Evolutionary conservation across 2,797 vertebrate species (phyloP).

Genomic region (Florisuga fusca): DNA sequence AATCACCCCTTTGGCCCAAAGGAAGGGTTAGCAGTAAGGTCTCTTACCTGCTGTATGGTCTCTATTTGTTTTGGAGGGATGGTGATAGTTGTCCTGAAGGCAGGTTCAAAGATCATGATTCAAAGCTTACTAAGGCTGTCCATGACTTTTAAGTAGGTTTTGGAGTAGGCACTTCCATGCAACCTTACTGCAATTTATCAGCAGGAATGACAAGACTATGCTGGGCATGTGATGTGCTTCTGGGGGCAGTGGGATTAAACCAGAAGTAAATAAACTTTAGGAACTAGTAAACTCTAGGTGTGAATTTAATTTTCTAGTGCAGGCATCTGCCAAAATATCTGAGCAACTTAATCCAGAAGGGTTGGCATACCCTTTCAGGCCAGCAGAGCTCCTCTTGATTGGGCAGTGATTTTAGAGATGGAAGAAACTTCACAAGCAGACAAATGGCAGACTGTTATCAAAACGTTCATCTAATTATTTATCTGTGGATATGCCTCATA

Average conservation of each 20-base stretch:
- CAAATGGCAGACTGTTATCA: not conserved
- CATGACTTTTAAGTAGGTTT: not conserved
- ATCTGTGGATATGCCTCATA: not conserved
- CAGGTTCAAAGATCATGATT: not conserved
- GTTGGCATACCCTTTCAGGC: not conserved
- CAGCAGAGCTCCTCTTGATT: not conserved
- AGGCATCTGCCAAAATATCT: not conserved
- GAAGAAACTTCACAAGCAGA: not conserved
- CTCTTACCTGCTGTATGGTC: not conserved
- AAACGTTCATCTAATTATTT: not conserved
- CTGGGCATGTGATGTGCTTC: not conserved
- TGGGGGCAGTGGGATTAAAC: not conserved
- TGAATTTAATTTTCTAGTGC: conserved; percentile 26
- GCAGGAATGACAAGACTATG: not conserved
- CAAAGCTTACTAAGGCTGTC: not conserved
- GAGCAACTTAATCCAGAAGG: not conserved
- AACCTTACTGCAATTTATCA: not conserved
- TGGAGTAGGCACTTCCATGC: not conserved
- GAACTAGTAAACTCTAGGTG: not conserved
- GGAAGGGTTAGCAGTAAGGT: not conserved
- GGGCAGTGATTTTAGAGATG: not conserved
- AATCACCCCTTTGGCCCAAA: not conserved
- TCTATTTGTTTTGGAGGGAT: not conserved
- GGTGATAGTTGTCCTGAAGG: not conserved
- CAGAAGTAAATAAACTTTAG: not conserved